phyloP scores from a whole-genome alignment of 2,888 invertebrate genomes.

The Geotrupes spiniger region DNA sequence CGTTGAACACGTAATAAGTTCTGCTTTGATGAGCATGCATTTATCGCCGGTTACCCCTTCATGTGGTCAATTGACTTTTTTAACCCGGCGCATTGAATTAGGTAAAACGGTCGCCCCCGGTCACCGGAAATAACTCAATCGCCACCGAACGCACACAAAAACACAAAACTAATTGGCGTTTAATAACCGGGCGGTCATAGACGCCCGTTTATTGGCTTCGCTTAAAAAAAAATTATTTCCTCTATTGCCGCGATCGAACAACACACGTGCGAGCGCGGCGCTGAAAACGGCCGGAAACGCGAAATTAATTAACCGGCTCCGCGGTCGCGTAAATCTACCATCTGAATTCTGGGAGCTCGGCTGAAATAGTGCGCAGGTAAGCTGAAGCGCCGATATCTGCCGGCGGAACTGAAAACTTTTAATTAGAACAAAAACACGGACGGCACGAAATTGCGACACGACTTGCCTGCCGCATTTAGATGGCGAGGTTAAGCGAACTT shows the following conservation, averaged over 20 bases:
- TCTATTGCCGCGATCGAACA: too few species aligned
- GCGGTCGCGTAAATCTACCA: neutral
- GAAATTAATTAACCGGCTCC: conserved; percentile 1
- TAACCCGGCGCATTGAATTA: conserved; percentile 1
- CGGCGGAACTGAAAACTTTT: conserved; percentile 1
- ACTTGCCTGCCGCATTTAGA: neutral
- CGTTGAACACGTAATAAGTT: too few species aligned
- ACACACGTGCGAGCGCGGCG: neutral
- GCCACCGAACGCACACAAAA: neutral
- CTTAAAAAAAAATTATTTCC: too few species aligned
- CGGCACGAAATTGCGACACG: conserved; percentile 3
- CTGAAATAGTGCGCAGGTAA: conserved; percentile 3
- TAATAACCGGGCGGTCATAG: too few species aligned
- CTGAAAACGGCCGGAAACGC: neutral
- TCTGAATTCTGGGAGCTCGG: conserved; percentile 5
- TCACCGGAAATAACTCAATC: conserved; percentile 1
- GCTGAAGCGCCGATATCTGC: too few species aligned
- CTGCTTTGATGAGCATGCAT: too few species aligned
- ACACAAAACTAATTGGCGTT: too few species aligned
- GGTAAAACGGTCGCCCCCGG: neutral
- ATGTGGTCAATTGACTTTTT: conserved; percentile 1
- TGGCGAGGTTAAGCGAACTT: neutral
- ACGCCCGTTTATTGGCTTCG: too few species aligned
- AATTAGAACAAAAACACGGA: conserved; percentile 3
- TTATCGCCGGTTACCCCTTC: too few species aligned